A percentile compares a stretch with the other conserved stretches of the same genome.
phyloP scores from a whole-genome alignment of 2,888 invertebrate genomes.

The Luperina nickerlii region DNA sequence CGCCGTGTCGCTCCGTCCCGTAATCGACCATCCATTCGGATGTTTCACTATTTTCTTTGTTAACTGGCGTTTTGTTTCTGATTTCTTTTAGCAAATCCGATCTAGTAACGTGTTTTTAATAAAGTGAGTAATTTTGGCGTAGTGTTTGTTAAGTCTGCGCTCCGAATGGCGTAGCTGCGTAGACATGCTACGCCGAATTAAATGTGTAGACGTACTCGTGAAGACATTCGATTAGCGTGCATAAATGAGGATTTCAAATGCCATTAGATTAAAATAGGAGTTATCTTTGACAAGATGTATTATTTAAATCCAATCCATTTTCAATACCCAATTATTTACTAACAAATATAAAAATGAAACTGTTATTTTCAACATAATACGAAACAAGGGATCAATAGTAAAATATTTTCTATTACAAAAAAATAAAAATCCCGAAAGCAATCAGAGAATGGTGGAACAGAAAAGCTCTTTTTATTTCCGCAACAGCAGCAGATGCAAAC shows the following conservation, averaged over 20 bases:
- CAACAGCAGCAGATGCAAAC: slow-evolving; percentile 68
- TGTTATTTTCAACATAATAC: slow-evolving; percentile 17
- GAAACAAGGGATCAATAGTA: slow-evolving; percentile 38
- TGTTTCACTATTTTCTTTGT: slow-evolving; percentile 74
- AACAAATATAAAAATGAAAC: neutral
- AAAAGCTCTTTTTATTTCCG: slow-evolving; percentile 60
- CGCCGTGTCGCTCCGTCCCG: slow-evolving; percentile 79
- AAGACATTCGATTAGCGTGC: neutral
- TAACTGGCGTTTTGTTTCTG: slow-evolving; percentile 62
- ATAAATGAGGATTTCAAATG: slow-evolving; percentile 19
- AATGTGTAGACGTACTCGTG: neutral
- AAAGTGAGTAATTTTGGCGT: slow-evolving; percentile 30
- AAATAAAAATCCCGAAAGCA: slow-evolving; percentile 61
- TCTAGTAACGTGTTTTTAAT: slow-evolving; percentile 54
- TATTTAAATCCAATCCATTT: neutral
- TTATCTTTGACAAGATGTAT: neutral
- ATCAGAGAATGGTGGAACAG: slow-evolving; percentile 64
- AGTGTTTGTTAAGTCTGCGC: slow-evolving; percentile 28
- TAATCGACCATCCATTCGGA: slow-evolving; percentile 80
- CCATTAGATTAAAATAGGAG: neutral
- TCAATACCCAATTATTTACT: neutral
- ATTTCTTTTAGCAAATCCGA: slow-evolving; percentile 65
- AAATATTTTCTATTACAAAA: slow-evolving; percentile 59
- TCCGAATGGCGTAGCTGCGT: slow-evolving; percentile 31
- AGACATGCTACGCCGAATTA: slow-evolving; percentile 13